Conservation (phyloP, 2,113 vertebrate genomes). For the human region DNA sequence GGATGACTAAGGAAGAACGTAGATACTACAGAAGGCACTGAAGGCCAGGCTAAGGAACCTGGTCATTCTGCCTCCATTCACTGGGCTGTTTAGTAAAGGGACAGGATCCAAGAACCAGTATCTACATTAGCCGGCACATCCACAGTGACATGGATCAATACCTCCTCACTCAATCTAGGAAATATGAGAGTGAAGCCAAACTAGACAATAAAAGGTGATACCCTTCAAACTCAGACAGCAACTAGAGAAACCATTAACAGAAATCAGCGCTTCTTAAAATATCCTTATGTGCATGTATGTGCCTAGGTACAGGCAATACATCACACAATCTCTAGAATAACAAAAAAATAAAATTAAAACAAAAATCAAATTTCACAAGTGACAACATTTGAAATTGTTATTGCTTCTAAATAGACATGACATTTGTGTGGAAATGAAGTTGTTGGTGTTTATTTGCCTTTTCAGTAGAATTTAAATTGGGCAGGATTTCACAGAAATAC, state of each 20-base stretch:
- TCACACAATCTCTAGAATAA: neutral
- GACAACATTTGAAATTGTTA: constrained; percentile 34
- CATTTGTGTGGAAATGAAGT: neutral
- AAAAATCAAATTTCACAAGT: constrained; percentile 34
- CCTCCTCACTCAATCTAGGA: neutral
- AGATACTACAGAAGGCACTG: neutral
- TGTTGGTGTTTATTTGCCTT: constrained; percentile 23
- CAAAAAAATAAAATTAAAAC: constrained; percentile 37
- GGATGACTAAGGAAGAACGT: neutral
- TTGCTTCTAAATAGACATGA: neutral
- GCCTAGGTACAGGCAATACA: neutral
- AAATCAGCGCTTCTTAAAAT: neutral
- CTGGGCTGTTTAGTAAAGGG: neutral
- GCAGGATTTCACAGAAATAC: constrained; percentile 58
- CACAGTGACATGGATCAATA: neutral
- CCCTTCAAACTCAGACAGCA: neutral
- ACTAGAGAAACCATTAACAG: neutral
- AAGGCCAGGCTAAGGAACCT: neutral
- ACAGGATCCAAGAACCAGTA: neutral
- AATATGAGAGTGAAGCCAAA: neutral
- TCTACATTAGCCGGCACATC: neutral
- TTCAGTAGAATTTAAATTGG: constrained; percentile 55
- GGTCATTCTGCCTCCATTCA: neutral
- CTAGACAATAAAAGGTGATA: neutral
- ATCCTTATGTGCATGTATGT: neutral